Percentiles rank a stretch among this genome's conserved stretches.
phyloP scores from a whole-genome alignment of 2,888 invertebrate species.

The Tenthredo mesomela region DNA sequence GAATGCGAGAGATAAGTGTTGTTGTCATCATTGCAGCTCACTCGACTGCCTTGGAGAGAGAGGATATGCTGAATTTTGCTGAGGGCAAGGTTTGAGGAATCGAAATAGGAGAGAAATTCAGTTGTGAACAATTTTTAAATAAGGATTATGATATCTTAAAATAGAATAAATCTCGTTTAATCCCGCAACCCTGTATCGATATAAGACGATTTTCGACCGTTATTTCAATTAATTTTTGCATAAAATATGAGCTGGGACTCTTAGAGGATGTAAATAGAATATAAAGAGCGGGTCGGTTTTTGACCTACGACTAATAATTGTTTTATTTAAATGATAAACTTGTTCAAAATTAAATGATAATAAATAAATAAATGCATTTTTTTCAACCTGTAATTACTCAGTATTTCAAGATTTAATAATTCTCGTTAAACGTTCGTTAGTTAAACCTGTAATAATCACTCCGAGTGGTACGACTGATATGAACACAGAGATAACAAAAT shows the following conservation, averaged over 20 bases:
- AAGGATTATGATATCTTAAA: neutral
- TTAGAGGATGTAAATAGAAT: neutral
- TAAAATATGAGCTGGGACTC: conserved; percentile 34
- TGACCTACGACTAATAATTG: conserved; percentile 6
- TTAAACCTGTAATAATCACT: conserved; percentile 10
- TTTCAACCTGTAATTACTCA: neutral
- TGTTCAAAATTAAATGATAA: neutral
- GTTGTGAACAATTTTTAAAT: neutral
- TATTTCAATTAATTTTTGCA: neutral
- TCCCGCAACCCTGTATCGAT: neutral
- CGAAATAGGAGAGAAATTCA: neutral
- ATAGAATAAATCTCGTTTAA: neutral
- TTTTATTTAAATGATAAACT: neutral
- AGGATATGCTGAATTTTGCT: neutral
- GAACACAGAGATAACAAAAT: neutral
- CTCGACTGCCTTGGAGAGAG: neutral
- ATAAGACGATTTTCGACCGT: neutral
- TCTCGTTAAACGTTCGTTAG: conserved; percentile 7
- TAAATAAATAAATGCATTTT: neutral
- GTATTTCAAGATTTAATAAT: neutral
- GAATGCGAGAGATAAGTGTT: neutral
- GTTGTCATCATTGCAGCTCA: conserved; percentile 19
- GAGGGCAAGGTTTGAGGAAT: neutral
- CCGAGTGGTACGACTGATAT: neutral
- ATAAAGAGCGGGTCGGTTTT: neutral